Base-by-base conservation (phyloP, 2,113 vertebrate genomes). In the Capreolus pygargus region DNA sequence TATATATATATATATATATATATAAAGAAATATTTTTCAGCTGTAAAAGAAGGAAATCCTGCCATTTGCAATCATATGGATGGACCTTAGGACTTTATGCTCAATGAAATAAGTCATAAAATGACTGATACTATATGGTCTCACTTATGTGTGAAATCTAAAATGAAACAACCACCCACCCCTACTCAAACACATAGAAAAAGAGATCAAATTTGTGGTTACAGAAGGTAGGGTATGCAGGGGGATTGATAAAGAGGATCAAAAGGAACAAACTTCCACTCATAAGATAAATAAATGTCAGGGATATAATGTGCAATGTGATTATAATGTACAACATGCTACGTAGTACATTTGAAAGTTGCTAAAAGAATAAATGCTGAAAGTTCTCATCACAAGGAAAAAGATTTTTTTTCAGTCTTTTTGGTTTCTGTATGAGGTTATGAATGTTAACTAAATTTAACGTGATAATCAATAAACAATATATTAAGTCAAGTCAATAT, bases 171-270 rank as follows among this genome's bases (percentile, higher is more conserved):
- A 82, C 11, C 7, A 14, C 30, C 11, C 30, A 50, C 2, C 19
- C 30, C 10, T 30, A 82, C 67, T 39, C 67, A 70, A 14, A 54
- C 50, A 14, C 33, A 6, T 7, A 82, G 30, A 54, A 54, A 82
- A 82, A 23, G 47, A n/a, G 33, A n/a, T 82, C 30, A 54, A 52
- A 82, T 82, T 14, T 82, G 19, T 36, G 79, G 79, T 81, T 52
- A 23, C 1, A 1, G 2, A 50, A 33, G 5, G 43, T 47, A 9
- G 14, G 25, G 14, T 78, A 3, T 79, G 5, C 30, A 2, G 27
- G 6, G 47, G 10, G 9, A 54, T 54, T 14, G 50, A n/a, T 54
- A n/a, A 82, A 54, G 50, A n/a, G 21, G 19, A 12, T 54, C 19
- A n/a, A 7, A 54, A 52, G 50, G 50, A 54, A 82, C 19, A 36